Conservation (phyloP, 2,888 invertebrate genomes). For the Phrixothrix hirtus region DNA sequence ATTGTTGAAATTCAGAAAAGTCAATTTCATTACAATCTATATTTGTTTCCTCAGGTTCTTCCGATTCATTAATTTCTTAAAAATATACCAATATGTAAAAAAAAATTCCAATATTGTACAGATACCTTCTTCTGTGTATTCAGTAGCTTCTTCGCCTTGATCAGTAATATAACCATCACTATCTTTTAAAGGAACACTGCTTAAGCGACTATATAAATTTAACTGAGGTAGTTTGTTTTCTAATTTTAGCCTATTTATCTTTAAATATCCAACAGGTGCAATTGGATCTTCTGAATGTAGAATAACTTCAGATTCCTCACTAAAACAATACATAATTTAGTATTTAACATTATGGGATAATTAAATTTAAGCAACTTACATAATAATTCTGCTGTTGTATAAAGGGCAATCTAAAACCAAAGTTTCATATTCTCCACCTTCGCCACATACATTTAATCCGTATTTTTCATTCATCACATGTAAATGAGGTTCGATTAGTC, state of each 20-base stretch:
- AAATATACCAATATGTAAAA: no score
- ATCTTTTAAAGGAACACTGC: constrained; percentile 50
- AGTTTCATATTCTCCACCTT: constrained; percentile 99
- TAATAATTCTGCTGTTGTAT: constrained; percentile 84
- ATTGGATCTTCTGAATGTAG: constrained; percentile 90
- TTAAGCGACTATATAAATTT: constrained; percentile 46
- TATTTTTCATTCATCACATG: constrained; percentile 89
- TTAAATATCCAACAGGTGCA: constrained; percentile 93
- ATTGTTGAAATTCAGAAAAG: constrained; percentile 7
- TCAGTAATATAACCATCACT: constrained; percentile 53
- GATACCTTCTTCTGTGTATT: constrained; percentile 22
- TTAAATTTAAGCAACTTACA: constrained; percentile 72
- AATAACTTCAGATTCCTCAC: constrained; percentile 84
- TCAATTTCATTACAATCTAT: not conserved
- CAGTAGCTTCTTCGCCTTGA: constrained; percentile 49
- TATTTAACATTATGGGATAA: no score
- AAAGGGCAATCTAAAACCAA: constrained; percentile 97
- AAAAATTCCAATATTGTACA: no score
- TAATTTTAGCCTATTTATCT: constrained; percentile 80
- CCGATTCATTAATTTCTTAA: constrained; percentile 6
- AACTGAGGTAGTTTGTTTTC: constrained; percentile 64
- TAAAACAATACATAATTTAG: constrained; percentile 54
- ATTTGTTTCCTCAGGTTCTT: not conserved
- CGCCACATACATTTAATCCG: constrained; percentile 94
- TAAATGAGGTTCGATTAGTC: constrained; percentile 86